Evolutionary conservation across 2,888 invertebrate species (phyloP).

Genomic region (Drosophila silvestris): DNA sequence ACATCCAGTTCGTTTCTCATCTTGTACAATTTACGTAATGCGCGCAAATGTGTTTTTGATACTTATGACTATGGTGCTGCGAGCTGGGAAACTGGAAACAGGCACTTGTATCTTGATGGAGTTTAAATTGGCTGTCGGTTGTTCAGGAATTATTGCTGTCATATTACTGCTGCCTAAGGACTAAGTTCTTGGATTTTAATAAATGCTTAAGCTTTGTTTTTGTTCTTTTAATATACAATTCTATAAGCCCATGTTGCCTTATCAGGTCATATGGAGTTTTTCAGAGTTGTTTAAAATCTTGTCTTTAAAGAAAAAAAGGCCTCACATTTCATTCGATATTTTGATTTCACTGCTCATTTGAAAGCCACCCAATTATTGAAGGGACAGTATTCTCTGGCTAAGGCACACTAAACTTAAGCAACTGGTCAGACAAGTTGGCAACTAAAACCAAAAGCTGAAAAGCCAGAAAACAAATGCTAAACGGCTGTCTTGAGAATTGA

Average conservation of each 20-base stretch:
- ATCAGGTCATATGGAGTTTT: background rate
- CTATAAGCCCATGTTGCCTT: background rate
- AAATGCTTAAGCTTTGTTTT: background rate
- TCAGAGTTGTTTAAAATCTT: background rate
- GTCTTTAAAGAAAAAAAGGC: background rate
- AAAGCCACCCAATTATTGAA: background rate
- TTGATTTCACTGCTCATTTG: too few relatives aligned
- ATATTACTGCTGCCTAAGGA: conserved; percentile 3
- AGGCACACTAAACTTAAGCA: conserved; percentile 13
- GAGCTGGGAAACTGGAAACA: background rate
- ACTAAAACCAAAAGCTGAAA: conserved; percentile 14
- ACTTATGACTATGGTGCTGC: conserved; percentile 29
- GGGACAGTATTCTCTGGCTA: background rate
- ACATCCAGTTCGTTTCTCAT: conserved; percentile 37
- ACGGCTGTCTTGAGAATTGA: conserved; percentile 60
- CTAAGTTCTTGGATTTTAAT: background rate
- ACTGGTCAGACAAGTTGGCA: conserved; percentile 16
- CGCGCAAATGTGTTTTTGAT: conserved; percentile 75
- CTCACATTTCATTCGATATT: background rate
- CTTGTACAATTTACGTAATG: conserved; percentile 53
- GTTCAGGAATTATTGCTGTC: conserved; percentile 23
- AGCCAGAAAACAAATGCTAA: conserved; percentile 39
- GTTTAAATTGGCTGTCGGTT: conserved; percentile 49
- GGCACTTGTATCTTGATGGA: conserved; percentile 42
- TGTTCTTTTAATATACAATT: background rate